These are phyloP conservation scores for Albula glossodonta DNA, from an alignment of 2,113 vertebrate genomes.

Conservation along the genomic window DNA sequence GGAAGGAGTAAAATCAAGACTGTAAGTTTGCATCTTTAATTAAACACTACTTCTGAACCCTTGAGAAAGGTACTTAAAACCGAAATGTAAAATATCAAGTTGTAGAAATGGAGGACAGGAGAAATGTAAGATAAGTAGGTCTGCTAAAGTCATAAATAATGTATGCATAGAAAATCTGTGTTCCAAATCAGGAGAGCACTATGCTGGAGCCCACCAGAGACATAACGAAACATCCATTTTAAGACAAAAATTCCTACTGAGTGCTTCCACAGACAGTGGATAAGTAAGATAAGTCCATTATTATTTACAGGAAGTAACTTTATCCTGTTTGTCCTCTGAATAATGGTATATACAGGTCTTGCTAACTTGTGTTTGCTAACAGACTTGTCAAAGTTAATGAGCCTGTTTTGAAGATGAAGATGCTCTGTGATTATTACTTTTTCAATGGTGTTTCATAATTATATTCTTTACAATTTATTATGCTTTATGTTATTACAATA, in stretches of 20 bases:
- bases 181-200: neutral
- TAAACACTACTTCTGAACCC: no score
- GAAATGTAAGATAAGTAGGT: neutral
- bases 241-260: neutral
- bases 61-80: no score
- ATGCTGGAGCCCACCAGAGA: neutral
- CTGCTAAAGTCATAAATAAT: neutral
- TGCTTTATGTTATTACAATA: no score
- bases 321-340: neutral
- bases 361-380: neutral
- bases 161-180: neutral
- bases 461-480: no score
- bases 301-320: slow-evolving; percentile 12
- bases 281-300: neutral
- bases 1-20: no score
- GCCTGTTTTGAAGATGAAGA: no score
- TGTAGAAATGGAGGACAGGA: neutral
- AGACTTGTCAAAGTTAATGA: neutral
- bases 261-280: neutral
- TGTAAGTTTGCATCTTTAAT: no score
- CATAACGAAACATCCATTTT: neutral
- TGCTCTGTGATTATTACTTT: no score
- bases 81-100: neutral
- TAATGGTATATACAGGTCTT: neutral
- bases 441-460: no score